phyloP scores from a whole-genome alignment of 53 echinoderm and acorn worm genomes.

The Holothuria leucospilota region DNA sequence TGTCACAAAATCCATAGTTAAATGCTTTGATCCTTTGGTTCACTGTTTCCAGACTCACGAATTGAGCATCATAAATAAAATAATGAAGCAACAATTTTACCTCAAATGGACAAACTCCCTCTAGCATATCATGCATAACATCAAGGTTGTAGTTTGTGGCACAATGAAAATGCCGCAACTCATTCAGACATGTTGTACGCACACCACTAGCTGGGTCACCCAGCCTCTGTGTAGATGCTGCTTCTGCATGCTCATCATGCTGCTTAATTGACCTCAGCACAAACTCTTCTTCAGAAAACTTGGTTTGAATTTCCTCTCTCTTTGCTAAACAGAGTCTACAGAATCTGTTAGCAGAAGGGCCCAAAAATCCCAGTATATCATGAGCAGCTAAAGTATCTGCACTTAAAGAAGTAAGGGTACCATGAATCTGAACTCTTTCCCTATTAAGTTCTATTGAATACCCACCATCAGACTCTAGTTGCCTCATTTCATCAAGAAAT shows the following conservation, averaged over 20 bases:
- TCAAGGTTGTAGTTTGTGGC: conserved; percentile 59
- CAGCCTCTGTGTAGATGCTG: conserved; percentile 9
- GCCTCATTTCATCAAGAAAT: conserved; percentile 63
- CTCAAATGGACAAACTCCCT: conserved; percentile 72
- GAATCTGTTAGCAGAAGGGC: conserved; percentile 71
- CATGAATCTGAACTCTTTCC: conserved; percentile 28
- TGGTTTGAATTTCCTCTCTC: conserved; percentile 44
- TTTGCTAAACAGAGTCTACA: conserved; percentile 66
- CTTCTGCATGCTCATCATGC: conserved; percentile 60
- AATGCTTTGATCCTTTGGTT: conserved; percentile 62
- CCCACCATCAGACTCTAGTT: conserved; percentile 63
- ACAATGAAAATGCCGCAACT: conserved; percentile 58
- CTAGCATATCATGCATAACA: conserved; percentile 75
- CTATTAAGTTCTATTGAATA: too few relatives aligned
- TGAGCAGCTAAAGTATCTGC: conserved; percentile 71
- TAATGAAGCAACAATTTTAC: conserved; percentile 62
- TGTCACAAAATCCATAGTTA: conserved; percentile 60
- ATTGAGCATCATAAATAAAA: conserved; percentile 38
- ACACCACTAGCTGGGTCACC: conserved; percentile 66
- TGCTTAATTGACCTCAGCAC: conserved; percentile 58
- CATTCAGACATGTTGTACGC: conserved; percentile 46
- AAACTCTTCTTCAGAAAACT: conserved; percentile 72
- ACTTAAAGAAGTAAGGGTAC: conserved; percentile 50
- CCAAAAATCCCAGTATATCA: conserved; percentile 70
- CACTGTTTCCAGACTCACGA: conserved; percentile 43